These are phyloP conservation scores for Microplitis demolitor DNA, from an alignment of 1,140 invertebrate genomes.

Conservation along the genomic window DNA sequence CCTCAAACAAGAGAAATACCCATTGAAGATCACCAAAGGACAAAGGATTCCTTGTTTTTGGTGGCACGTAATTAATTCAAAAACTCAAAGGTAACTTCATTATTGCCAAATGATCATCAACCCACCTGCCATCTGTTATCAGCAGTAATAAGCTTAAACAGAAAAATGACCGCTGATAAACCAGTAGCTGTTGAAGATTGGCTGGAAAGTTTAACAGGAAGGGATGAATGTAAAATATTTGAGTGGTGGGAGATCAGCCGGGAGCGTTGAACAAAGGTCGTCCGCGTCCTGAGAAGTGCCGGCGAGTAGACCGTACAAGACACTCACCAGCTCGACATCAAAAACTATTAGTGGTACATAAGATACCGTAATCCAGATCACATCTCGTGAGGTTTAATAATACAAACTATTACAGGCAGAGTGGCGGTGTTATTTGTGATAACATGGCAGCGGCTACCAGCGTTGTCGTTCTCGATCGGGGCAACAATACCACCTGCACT, in stretches of 20 bases:
- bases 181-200: neutral
- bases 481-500: conserved; percentile 93
- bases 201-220: neutral
- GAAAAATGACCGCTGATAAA: neutral
- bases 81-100: no score
- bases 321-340: no score
- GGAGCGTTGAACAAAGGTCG: conserved; percentile 24
- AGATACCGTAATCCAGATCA: neutral
- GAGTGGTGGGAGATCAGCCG: neutral
- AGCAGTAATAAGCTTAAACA: neutral
- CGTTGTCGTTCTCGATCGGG: conserved; percentile 90
- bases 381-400: neutral
- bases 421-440: conserved; percentile 50
- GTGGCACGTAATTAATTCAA: no score
- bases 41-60: no score
- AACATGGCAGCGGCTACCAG: conserved; percentile 86
- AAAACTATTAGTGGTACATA: no score
- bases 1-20: no score
- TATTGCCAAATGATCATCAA: no score
- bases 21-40: no score
- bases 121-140: no score
- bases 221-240: neutral
- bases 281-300: neutral
- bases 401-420: neutral
- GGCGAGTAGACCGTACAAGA: neutral